Evolutionary conservation across 1,140 invertebrate species (phyloP).

Genomic region (Lepidurus couesii): DNA sequence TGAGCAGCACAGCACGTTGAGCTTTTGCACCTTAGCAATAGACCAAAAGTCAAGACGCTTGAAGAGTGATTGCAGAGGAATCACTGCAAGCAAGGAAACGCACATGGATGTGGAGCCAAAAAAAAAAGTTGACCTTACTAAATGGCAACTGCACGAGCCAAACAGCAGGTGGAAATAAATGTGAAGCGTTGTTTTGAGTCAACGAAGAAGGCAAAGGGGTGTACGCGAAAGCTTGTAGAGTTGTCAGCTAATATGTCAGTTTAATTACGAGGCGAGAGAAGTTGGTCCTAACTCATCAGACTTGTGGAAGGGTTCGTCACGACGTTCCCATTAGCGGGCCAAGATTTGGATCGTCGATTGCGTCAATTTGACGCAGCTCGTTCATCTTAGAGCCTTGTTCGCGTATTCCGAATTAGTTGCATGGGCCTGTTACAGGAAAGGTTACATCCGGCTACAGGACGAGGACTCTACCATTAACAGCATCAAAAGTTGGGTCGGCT

Average conservation of each 20-base stretch:
- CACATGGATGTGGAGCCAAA: not conserved
- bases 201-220: not conserved
- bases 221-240: not conserved
- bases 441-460: conserved; percentile 13
- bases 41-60: no score
- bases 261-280: not conserved
- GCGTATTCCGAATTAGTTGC: not conserved
- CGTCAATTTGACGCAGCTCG: not conserved
- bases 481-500: not conserved
- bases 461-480: not conserved
- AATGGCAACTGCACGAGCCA: not conserved
- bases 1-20: no score
- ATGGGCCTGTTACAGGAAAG: not conserved
- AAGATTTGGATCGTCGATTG: not conserved
- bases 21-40: no score
- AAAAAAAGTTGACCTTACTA: not conserved
- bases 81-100: not conserved
- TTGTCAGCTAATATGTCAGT: conserved; percentile 7
- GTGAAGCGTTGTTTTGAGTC: not conserved
- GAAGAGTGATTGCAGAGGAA: no score
- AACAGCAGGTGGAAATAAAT: not conserved
- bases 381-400: not conserved
- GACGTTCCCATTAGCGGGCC: not conserved
- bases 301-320: conserved; percentile 3
- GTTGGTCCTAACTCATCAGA: not conserved